Conservation (phyloP, 2,113 vertebrate species). For the Nothobranchius furzeri region DNA sequence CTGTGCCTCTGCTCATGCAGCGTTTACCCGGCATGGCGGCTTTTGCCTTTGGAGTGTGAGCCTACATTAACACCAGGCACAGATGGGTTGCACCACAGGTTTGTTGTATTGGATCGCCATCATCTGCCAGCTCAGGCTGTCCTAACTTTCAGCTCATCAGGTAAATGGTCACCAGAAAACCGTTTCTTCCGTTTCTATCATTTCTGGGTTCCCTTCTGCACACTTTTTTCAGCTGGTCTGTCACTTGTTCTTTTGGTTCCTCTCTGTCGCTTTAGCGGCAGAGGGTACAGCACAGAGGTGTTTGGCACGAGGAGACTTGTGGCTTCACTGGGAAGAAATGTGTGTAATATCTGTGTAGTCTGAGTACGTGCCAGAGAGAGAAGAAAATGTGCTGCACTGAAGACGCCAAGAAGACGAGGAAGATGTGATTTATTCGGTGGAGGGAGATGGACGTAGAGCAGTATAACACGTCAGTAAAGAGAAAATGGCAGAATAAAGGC, state of each 20-base stretch:
- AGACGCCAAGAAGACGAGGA: slow-evolving; percentile 5
- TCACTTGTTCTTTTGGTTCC: slow-evolving; percentile 9
- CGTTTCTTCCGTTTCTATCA: no score
- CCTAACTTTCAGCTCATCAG: slow-evolving; percentile 47
- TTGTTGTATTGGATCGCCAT: slow-evolving; percentile 52
- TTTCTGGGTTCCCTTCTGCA: slow-evolving; percentile 9
- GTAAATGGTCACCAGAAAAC: slow-evolving; percentile 31
- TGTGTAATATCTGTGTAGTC: slow-evolving; percentile 1
- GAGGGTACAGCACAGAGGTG: slow-evolving; percentile 24
- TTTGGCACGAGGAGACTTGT: slow-evolving; percentile 58
- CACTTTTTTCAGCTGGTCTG: slow-evolving; percentile 31
- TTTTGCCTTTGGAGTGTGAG: slow-evolving; percentile 65
- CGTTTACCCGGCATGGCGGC: slow-evolving; percentile 69
- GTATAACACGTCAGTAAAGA: slow-evolving; percentile 13
- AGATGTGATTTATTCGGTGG: slow-evolving; percentile 14
- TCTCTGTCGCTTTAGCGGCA: slow-evolving; percentile 20
- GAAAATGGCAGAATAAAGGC: slow-evolving; percentile 23
- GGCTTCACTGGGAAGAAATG: slow-evolving; percentile 77
- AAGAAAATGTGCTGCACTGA: slow-evolving; percentile 12
- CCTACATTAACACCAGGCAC: slow-evolving; percentile 74
- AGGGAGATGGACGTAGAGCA: background rate
- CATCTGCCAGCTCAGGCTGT: slow-evolving; percentile 55
- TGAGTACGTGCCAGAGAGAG: slow-evolving; percentile 44
- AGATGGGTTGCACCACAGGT: slow-evolving; percentile 72
- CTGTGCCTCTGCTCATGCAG: slow-evolving; percentile 60